phyloP scores from a whole-genome alignment of 2,113 vertebrate genomes.

The Poicephalus meyeri region DNA sequence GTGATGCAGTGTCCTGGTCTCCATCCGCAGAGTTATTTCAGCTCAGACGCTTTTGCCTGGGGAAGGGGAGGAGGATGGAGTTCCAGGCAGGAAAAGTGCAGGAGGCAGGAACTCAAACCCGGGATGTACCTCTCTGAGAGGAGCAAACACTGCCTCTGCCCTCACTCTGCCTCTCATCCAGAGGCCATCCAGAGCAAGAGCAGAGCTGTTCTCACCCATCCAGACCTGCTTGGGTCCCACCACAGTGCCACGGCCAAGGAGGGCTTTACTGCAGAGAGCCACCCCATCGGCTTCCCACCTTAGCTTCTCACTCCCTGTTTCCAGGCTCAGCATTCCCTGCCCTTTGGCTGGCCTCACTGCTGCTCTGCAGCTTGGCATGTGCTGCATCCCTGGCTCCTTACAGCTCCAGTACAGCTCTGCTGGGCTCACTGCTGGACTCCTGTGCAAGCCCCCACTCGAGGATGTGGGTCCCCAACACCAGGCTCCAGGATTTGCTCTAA shows the following conservation, averaged over 20 bases:
- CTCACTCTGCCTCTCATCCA: background rate
- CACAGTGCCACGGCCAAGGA: background rate
- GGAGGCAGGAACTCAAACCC: background rate
- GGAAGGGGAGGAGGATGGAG: background rate
- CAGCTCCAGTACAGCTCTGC: rapidly evolving
- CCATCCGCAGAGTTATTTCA: background rate
- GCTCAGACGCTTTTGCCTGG: background rate
- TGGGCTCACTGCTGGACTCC: rapidly evolving
- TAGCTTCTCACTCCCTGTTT: rapidly evolving
- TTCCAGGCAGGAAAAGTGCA: background rate
- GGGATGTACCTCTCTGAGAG: background rate
- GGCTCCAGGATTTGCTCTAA: background rate
- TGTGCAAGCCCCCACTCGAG: background rate
- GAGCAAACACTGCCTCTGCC: background rate
- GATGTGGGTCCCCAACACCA: rapidly evolving
- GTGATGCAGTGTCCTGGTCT: background rate
- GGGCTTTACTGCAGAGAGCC: background rate
- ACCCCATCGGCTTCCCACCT: background rate
- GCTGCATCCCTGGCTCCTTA: background rate
- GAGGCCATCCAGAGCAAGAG: background rate
- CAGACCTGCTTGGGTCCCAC: background rate
- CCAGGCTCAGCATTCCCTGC: background rate
- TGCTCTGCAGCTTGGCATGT: background rate
- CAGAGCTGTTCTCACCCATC: background rate
- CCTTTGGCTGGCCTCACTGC: background rate